Conservation (phyloP, 2,113 vertebrate genomes). For the Podarcis muralis region DNA sequence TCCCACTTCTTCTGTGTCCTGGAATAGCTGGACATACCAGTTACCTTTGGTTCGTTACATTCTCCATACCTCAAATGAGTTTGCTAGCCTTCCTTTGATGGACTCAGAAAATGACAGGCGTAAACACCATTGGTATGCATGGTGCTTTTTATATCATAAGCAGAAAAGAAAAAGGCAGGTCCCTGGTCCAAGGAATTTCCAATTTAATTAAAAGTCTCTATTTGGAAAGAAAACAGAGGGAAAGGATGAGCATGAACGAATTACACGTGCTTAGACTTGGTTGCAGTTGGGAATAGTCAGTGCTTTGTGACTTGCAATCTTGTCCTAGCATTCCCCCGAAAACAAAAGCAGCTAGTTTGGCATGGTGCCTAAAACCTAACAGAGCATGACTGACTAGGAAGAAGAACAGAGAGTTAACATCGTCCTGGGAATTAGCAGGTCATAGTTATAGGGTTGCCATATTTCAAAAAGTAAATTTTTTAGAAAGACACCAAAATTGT, state of each 20-base stretch:
- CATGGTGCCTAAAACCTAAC: neutral
- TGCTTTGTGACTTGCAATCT: neutral
- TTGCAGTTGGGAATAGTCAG: neutral
- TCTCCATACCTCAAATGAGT: neutral
- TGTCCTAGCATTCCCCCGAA: neutral
- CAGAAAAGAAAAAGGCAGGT: neutral
- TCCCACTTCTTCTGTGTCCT: neutral
- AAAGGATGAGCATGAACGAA: neutral
- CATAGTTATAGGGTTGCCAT: neutral
- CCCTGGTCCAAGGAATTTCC: neutral
- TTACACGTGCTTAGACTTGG: neutral
- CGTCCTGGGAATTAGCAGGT: neutral
- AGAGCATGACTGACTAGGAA: neutral
- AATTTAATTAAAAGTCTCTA: neutral
- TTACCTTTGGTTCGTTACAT: neutral
- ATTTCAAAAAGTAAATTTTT: too few species aligned
- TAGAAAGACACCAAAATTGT: too few species aligned
- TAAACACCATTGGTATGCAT: neutral
- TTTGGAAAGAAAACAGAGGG: neutral
- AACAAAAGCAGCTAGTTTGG: fast-evolving
- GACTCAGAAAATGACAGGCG: neutral
- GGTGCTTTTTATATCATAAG: neutral
- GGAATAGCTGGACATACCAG: neutral
- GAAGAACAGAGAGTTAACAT: neutral
- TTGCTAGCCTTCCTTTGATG: neutral